Evolutionary conservation across 2,888 invertebrate genomes (phyloP).

Genomic region (Stenodera caucasica): DNA sequence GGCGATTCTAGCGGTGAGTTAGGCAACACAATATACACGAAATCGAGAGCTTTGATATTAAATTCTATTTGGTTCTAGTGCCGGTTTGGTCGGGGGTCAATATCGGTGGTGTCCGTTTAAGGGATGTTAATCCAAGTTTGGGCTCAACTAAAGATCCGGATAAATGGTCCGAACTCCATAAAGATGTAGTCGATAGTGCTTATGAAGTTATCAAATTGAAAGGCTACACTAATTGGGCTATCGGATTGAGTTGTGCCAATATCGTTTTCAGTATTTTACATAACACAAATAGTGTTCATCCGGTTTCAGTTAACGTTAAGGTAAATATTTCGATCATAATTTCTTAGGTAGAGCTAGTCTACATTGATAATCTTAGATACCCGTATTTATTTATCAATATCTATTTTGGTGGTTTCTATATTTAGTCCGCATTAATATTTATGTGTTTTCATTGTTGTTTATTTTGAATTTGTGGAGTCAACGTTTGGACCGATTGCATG

Average conservation of each 20-base stretch:
- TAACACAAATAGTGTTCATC: constrained; percentile 74
- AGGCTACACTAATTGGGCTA: constrained; percentile 91
- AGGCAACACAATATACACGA: background rate
- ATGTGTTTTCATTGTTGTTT: constrained; percentile 34
- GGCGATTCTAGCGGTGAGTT: constrained; percentile 66
- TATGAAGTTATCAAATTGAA: constrained; percentile 86
- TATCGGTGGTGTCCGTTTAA: constrained; percentile 83
- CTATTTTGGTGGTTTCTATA: too few species aligned
- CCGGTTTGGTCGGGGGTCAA: constrained; percentile 95
- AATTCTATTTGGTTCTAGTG: constrained; percentile 62
- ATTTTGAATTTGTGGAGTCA: constrained; percentile 11
- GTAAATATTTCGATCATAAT: constrained; percentile 53
- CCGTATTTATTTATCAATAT: too few species aligned
- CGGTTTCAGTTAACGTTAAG: constrained; percentile 76
- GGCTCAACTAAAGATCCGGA: constrained; percentile 76
- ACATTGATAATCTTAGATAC: too few species aligned
- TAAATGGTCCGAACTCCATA: constrained; percentile 77
- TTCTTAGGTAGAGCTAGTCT: too few species aligned
- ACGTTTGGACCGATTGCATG: background rate
- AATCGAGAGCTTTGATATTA: too few species aligned
- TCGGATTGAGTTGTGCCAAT: constrained; percentile 76
- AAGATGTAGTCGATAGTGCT: constrained; percentile 81
- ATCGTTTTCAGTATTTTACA: constrained; percentile 71
- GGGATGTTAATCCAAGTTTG: constrained; percentile 74
- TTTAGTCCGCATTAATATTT: constrained; percentile 3